A percentile compares a stretch with the other conserved stretches of the same genome.
phyloP scores from a whole-genome alignment of 92 coral and sea anemone species.

The Epizoanthus ramosus region DNA sequence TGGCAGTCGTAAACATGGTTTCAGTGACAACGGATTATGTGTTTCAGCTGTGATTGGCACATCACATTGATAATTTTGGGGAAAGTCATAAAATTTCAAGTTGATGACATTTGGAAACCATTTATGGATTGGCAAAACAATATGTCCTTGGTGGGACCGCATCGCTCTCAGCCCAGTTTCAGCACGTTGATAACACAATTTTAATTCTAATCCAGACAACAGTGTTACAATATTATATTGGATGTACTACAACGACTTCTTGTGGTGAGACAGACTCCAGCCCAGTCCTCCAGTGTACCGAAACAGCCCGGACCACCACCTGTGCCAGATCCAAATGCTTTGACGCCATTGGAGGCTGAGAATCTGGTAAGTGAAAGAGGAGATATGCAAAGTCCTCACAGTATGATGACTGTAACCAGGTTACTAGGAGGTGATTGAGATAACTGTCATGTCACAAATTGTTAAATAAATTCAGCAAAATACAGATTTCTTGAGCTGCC shows the following conservation, averaged over 20 bases:
- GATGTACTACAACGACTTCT: conserved; percentile 85
- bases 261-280: conserved; percentile 68
- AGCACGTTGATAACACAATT: background rate
- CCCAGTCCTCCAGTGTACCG: conserved; percentile 88
- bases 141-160: too few relatives aligned
- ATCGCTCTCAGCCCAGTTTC: background rate
- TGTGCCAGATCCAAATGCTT: conserved; percentile 86
- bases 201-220: conserved; percentile 56
- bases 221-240: conserved; percentile 90
- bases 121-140: too few relatives aligned
- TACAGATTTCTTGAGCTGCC: too few relatives aligned
- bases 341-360: conserved; percentile 85
- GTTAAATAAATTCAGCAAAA: too few relatives aligned
- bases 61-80: too few relatives aligned
- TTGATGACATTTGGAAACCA: background rate
- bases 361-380: conserved; percentile 60
- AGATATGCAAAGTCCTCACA: too few relatives aligned
- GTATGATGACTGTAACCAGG: background rate
- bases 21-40: too few relatives aligned
- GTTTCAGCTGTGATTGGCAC: too few relatives aligned
- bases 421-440: too few relatives aligned
- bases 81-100: too few relatives aligned
- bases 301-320: conserved; percentile 98
- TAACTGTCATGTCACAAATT: too few relatives aligned
- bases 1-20: too few relatives aligned